These are phyloP conservation scores for Trissolcus japonicus DNA, from an alignment of 2,888 invertebrate species.

Conservation along the genomic window DNA sequence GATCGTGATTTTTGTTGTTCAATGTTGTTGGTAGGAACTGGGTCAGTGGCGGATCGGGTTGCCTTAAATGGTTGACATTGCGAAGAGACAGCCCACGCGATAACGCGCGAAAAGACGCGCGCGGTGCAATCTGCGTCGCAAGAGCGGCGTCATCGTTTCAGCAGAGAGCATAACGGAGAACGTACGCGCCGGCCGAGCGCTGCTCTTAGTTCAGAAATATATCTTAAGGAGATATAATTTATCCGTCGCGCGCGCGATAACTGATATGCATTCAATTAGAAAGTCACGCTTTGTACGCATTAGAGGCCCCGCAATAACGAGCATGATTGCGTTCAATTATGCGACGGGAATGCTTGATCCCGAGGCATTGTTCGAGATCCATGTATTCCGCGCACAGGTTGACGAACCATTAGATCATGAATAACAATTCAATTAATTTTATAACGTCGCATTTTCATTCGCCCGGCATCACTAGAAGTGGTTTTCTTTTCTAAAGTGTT, in stretches of 20 bases:
- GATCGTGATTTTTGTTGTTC: too few relatives aligned
- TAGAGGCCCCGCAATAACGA: slow-evolving; percentile 23
- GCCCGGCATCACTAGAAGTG: too few relatives aligned
- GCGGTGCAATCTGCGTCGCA: slow-evolving; percentile 2
- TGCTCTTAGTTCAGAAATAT: slow-evolving; percentile 48
- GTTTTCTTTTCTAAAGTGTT: too few relatives aligned
- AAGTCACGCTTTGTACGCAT: slow-evolving; percentile 55
- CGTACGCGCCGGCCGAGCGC: slow-evolving; percentile 31
- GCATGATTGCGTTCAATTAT: slow-evolving; percentile 43
- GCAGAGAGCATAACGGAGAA: slow-evolving; percentile 41
- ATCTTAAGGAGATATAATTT: slow-evolving; percentile 52
- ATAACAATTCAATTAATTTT: background rate
- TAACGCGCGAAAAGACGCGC: background rate
- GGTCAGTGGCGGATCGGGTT: slow-evolving; percentile 38
- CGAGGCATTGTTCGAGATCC: slow-evolving; percentile 24
- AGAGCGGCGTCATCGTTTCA: slow-evolving; percentile 41
- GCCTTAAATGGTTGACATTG: slow-evolving; percentile 59
- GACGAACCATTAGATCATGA: slow-evolving; percentile 15
- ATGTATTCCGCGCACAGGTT: slow-evolving; percentile 13
- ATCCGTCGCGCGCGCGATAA: slow-evolving; percentile 51
- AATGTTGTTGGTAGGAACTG: slow-evolving; percentile 24
- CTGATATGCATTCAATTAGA: slow-evolving; percentile 57
- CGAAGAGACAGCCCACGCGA: slow-evolving; percentile 52
- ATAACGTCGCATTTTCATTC: too few relatives aligned
- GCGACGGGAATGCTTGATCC: slow-evolving; percentile 28